These are phyloP conservation scores for Drosophila antonietae DNA, from an alignment of 2,888 invertebrate species.

Conservation along the genomic window DNA sequence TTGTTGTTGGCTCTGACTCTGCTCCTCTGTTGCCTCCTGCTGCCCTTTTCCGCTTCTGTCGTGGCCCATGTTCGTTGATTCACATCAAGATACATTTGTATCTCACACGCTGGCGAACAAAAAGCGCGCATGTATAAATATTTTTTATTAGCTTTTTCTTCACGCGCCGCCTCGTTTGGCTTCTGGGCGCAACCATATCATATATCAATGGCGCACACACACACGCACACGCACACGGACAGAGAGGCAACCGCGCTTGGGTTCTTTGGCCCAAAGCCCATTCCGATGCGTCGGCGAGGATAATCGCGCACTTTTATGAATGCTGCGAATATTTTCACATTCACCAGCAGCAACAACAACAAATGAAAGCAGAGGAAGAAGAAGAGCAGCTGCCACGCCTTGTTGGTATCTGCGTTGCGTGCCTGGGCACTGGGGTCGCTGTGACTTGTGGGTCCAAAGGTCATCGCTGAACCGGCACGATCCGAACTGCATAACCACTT, in stretches of 20 bases:
- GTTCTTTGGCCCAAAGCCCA: slow-evolving; percentile 27
- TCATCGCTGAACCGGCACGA: slow-evolving; percentile 63
- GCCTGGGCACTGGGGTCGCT: slow-evolving; percentile 59
- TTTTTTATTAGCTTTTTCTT: slow-evolving; percentile 69
- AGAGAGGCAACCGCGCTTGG: slow-evolving; percentile 4
- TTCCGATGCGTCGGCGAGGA: slow-evolving; percentile 56
- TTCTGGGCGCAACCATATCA: slow-evolving; percentile 42
- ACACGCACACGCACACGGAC: not conserved
- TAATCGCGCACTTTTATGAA: slow-evolving; percentile 65
- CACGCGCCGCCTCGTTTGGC: slow-evolving; percentile 34
- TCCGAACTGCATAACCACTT: slow-evolving; percentile 44
- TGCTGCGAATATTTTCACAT: slow-evolving; percentile 41
- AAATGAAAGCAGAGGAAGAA: not conserved
- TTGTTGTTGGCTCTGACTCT: slow-evolving; percentile 7
- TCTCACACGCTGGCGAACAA: slow-evolving; percentile 40
- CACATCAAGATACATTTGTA: slow-evolving; percentile 74
- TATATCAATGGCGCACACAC: slow-evolving; percentile 45
- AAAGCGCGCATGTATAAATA: slow-evolving; percentile 68
- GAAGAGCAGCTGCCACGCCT: slow-evolving; percentile 26
- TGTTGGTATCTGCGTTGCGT: slow-evolving; percentile 54
- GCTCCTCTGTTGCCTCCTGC: not conserved
- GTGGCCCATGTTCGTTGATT: slow-evolving; percentile 2
- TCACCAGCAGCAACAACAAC: slow-evolving; percentile 10
- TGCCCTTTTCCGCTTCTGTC: slow-evolving; percentile 5
- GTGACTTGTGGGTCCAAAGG: slow-evolving; percentile 56